Evolutionary conservation across 1,140 invertebrate species (phyloP).

Genomic region (Cydia splendana): DNA sequence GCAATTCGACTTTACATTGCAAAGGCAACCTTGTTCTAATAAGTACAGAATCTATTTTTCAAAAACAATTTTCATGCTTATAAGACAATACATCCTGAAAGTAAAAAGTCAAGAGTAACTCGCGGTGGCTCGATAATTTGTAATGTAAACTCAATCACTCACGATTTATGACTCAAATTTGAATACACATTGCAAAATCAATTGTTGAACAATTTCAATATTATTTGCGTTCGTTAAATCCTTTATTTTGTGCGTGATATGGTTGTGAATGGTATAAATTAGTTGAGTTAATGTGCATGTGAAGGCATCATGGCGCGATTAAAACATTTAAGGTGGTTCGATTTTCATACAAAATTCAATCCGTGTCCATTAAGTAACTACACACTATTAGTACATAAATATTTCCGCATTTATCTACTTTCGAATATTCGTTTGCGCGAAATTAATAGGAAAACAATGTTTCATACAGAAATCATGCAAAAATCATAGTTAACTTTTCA

Average conservation of each 20-base stretch:
- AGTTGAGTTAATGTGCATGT: not conserved
- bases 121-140: not conserved
- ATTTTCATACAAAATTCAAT: too few species aligned
- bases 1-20: not conserved
- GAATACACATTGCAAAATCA: not conserved
- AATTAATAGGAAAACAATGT: too few species aligned
- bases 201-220: not conserved
- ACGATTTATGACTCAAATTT: not conserved
- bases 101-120: not conserved
- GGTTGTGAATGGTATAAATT: not conserved
- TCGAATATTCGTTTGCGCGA: too few species aligned
- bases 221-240: not conserved
- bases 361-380: too few species aligned
- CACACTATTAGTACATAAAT: too few species aligned
- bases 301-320: not conserved
- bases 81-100: not conserved
- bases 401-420: too few species aligned
- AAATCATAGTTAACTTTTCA: too few species aligned
- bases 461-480: too few species aligned
- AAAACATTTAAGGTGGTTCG: too few species aligned
- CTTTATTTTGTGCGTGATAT: not conserved
- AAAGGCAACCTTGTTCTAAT: not conserved
- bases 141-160: slow-evolving; percentile 1
- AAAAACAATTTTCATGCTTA: not conserved
- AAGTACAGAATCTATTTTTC: not conserved